Evolutionary conservation across 2,888 invertebrate genomes (phyloP).

Genomic region (Mantis religiosa): DNA sequence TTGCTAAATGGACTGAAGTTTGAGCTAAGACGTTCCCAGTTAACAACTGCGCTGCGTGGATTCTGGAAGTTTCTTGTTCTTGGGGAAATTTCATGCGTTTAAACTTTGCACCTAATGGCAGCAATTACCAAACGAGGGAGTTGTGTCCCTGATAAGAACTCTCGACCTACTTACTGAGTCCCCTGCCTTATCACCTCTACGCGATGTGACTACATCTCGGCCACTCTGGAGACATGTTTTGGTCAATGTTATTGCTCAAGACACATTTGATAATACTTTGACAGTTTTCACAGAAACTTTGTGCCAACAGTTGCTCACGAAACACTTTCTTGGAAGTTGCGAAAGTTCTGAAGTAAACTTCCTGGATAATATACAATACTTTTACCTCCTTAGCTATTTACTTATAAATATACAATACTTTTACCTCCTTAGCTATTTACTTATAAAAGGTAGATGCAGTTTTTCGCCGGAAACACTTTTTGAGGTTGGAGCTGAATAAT

Average conservation of each 20-base stretch:
- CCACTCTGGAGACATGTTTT: too few species aligned
- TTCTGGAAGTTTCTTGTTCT: not conserved
- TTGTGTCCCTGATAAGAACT: not conserved
- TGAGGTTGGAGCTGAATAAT: too few species aligned
- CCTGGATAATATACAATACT: too few species aligned
- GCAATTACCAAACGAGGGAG: not conserved
- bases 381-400: too few species aligned
- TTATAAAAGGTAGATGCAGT: too few species aligned
- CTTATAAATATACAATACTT: too few species aligned
- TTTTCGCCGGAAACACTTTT: too few species aligned
- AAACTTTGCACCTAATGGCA: not conserved
- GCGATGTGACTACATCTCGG: not conserved
- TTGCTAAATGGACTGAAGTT: not conserved
- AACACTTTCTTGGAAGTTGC: not conserved
- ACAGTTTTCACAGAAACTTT: not conserved
- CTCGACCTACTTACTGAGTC: not conserved
- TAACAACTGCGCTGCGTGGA: not conserved
- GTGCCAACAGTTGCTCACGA: not conserved
- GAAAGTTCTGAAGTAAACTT: too few species aligned
- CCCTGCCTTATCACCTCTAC: not conserved
- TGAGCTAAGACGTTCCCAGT: too few species aligned
- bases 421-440: too few species aligned
- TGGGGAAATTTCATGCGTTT: not conserved
- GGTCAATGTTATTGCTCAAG: not conserved
- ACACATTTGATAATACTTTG: not conserved